Evolutionary conservation across 2,888 invertebrate genomes (phyloP).

Genomic region (Spisula solida): DNA sequence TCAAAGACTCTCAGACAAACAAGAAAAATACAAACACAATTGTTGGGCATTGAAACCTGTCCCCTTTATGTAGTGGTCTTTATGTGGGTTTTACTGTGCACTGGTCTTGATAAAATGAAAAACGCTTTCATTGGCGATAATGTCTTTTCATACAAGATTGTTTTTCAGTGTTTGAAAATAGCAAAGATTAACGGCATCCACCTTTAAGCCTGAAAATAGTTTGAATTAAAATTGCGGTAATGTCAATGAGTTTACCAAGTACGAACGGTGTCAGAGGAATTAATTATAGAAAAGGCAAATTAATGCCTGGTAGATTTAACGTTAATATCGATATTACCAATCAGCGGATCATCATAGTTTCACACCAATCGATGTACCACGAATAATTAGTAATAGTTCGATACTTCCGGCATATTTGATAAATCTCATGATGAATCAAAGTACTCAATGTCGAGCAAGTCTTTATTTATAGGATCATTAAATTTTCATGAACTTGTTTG

Average conservation of each 20-base stretch:
- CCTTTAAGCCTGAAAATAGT: neutral
- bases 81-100: too few relatives aligned
- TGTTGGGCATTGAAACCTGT: too few relatives aligned
- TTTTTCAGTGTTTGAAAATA: too few relatives aligned
- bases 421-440: neutral
- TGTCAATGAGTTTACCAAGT: neutral
- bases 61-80: too few relatives aligned
- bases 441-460: neutral
- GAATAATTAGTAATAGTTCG: neutral
- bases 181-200: too few relatives aligned
- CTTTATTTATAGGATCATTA: neutral
- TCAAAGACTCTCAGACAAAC: too few relatives aligned
- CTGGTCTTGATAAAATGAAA: too few relatives aligned
- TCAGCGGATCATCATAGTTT: neutral
- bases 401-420: neutral
- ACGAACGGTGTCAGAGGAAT: neutral
- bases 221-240: neutral
- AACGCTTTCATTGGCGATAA: too few relatives aligned
- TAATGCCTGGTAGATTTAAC: neutral
- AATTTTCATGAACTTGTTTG: neutral
- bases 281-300: neutral
- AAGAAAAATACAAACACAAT: too few relatives aligned
- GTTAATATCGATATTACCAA: neutral
- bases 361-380: neutral
- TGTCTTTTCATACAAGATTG: too few relatives aligned